Percentiles rank a stretch among this genome's conserved stretches.
Evolutionary conservation across 92 coral and sea anemone species (phyloP).

Genomic region (Montipora capitata): DNA sequence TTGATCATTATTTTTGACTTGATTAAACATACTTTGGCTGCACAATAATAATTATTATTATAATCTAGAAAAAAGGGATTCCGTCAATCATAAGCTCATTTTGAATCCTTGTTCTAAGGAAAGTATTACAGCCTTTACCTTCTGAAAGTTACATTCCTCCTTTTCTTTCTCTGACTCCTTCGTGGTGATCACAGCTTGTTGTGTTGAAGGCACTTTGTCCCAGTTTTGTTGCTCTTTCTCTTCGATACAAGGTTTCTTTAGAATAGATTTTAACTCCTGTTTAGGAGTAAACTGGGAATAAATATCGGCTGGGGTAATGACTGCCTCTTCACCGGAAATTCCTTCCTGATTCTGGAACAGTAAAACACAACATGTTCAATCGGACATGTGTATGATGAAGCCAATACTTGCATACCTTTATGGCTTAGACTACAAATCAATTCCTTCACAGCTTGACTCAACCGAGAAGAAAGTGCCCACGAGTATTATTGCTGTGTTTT

Average conservation of each 20-base stretch:
- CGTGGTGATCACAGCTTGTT: not conserved
- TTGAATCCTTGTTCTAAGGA: no score
- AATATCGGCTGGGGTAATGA: slow-evolving; percentile 85
- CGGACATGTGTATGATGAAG: no score
- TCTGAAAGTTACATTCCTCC: slow-evolving; percentile 25
- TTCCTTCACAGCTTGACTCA: no score
- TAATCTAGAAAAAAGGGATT: no score
- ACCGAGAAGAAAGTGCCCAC: no score
- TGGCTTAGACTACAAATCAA: no score
- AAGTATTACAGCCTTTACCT: slow-evolving; percentile 1
- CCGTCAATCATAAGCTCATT: no score
- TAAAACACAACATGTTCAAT: not conserved
- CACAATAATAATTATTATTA: no score
- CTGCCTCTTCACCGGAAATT: not conserved
- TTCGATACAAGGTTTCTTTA: slow-evolving; percentile 72
- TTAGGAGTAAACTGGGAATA: slow-evolving; percentile 65
- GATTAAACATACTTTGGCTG: no score
- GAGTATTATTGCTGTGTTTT: no score
- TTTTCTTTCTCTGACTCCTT: not conserved
- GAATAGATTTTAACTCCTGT: slow-evolving; percentile 74
- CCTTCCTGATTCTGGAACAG: slow-evolving; percentile 7
- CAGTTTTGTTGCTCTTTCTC: not conserved
- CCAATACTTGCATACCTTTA: no score
- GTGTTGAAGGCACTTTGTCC: not conserved
- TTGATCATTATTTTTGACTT: no score